Conservation (phyloP, 92 coral and sea anemone genomes). For the Pocillopora grandis region DNA sequence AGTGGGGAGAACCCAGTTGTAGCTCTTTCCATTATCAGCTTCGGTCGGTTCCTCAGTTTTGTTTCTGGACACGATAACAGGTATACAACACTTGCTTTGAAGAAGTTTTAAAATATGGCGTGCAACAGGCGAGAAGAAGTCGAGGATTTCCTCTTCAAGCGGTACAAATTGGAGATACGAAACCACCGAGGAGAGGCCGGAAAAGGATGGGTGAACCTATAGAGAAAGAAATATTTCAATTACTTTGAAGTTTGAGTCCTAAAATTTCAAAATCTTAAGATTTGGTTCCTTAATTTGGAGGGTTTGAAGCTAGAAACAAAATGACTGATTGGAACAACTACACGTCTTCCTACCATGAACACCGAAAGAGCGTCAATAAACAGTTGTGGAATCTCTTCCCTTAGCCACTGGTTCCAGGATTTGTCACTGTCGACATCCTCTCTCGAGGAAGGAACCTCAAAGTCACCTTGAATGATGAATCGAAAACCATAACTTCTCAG, state of each 20-base stretch:
- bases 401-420: constrained; percentile 92
- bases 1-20: constrained; percentile 77
- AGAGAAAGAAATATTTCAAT: background rate
- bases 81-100: constrained; percentile 75
- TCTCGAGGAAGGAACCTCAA: constrained; percentile 92
- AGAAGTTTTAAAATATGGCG: constrained; percentile 68
- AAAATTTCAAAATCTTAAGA: no score
- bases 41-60: constrained; percentile 4
- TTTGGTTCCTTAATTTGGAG: no score
- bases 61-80: constrained; percentile 38
- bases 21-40: constrained; percentile 2
- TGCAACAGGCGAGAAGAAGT: constrained; percentile 89
- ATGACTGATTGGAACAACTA: background rate
- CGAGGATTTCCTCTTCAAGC: constrained; percentile 84
- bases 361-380: constrained; percentile 81
- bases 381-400: constrained; percentile 82
- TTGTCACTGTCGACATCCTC: constrained; percentile 91
- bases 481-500: constrained; percentile 90
- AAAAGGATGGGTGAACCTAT: constrained; percentile 70
- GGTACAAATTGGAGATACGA: constrained; percentile 84
- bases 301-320: background rate
- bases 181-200: constrained; percentile 74
- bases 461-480: constrained; percentile 92
- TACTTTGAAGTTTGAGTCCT: no score
- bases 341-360: constrained; percentile 61